Base-by-base conservation (phyloP, 2,888 invertebrate species). In the Thereva nobilitata region DNA sequence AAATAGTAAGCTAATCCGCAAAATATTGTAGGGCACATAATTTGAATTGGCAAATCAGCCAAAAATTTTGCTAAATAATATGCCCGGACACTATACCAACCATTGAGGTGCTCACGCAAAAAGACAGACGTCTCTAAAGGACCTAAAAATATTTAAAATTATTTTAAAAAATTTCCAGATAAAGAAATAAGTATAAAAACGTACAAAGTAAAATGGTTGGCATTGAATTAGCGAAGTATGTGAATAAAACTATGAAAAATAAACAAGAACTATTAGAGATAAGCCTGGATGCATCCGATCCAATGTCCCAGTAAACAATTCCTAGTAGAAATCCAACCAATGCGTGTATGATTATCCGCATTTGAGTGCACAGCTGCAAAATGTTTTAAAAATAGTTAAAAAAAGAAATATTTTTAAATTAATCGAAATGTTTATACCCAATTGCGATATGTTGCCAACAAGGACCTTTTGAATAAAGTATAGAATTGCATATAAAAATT, bases 211-310 rank as follows among this genome's bases (percentile, higher is more conserved):
- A 86, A 55, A 92, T 87, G 53, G 94, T 91, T 6, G 93, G 89
- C 84, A 93, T 95, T 74, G 95, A 91, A 5, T 96, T 92, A 9
- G 93, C 95, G 77, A 93, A 92, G 89, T 95, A 94, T 55, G 96
- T 85, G 81, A 97, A 97, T 85, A 97, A 88, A 59, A 94, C 86
- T 69, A 90, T 89, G 81, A 94, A 97, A 83, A 93, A 95, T 50
- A 96, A 83, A 76, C 90, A 91, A 76, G 93, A 93, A 72, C 90
- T 90, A 78, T 95, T 97, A 78, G 93, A 90, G 69, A 89, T 83
- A 10, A 90, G 87, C 77, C 92, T 87, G 59, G 86, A 85, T 0
- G 92, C 95, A 74, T 95, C 91, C 67, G 86, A 84, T 12, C 96
- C 96, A 73, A 93, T 91, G 74, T 90, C 87, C 80, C 86, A 91